Percentiles rank a stretch among this genome's conserved stretches.
phyloP scores from a whole-genome alignment of 2,113 vertebrate genomes.

The Gymnogyps californianus region DNA sequence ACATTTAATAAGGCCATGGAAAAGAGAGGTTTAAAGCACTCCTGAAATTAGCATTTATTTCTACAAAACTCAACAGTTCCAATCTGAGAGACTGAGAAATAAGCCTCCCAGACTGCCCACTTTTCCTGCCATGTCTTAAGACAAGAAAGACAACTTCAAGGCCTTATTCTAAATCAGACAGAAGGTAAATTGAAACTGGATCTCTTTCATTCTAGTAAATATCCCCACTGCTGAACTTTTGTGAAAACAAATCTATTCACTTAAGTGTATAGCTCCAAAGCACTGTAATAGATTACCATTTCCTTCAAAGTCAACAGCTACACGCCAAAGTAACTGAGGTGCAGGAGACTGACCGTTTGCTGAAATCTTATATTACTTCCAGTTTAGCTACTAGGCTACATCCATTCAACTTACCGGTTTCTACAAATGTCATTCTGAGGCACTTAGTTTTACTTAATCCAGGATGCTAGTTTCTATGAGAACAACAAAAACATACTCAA shows the following conservation, averaged over 20 bases:
- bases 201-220: not conserved
- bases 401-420: not conserved
- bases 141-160: not conserved
- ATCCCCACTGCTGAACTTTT: not conserved
- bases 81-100: not conserved
- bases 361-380: not conserved
- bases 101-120: not conserved
- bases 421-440: not conserved
- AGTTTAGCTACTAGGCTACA: not conserved
- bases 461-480: not conserved
- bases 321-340: not conserved
- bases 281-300: not conserved
- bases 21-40: not conserved
- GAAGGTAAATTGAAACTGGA: not conserved
- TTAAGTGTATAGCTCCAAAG: not conserved
- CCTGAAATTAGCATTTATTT: not conserved
- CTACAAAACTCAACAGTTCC: not conserved
- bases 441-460: not conserved
- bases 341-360: not conserved
- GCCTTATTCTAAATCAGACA: not conserved
- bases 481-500: not conserved
- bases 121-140: not conserved
- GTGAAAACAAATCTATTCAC: not conserved
- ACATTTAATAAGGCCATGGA: not conserved
- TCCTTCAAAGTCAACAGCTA: not conserved